Base-by-base conservation (phyloP, 2,888 invertebrate genomes). In the Thereva unica region DNA sequence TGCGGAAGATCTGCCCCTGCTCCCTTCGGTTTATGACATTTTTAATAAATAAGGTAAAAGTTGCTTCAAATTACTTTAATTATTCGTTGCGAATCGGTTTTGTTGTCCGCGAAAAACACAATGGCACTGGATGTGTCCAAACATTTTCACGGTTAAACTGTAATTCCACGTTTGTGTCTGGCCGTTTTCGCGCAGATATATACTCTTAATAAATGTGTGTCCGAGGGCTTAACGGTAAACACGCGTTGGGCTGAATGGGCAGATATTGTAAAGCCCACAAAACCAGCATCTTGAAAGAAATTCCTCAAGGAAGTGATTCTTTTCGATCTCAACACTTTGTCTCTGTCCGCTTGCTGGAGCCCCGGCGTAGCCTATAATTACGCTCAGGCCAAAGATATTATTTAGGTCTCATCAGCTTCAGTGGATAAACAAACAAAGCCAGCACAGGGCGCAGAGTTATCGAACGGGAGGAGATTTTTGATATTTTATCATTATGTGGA, bases 341-440 rank as follows among this genome's bases (percentile, higher is more conserved):
- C 63, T 64, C 63, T 64, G 63, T 53, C 63, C 52, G 63, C 9
- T 64, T 40, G 7, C 35, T 35, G 9, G 37, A 42, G 53, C 35
- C 10, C 44, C 44, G 45, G 4, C 41, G 23, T 23, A 6, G 23
- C 52, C 53, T 64, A 38, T 64, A 64, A 64, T 64, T 64, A 64
- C 37, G 37, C 6, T 38, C 45, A 42, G n/a, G 44, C 42, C 64
- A 64, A 64, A 52, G 38, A 23, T 53, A 64, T 53, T 35, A 64
- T 64, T 64, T 64, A 42, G 44, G 35, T 53, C 64, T 64, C 64
- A 64, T 64, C 64, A 64, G 64, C 44, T 64, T 42, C 37, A 64
- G 37, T 37, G 45, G 12, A 23, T 64, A 64, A 64, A 64, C 64
- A 53, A 64, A 53, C 63, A 64, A 42, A 37, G 35, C 34, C 23